These are phyloP conservation scores for Rhagonycha fulva DNA, from an alignment of 2,888 invertebrate species.

Conservation along the genomic window DNA sequence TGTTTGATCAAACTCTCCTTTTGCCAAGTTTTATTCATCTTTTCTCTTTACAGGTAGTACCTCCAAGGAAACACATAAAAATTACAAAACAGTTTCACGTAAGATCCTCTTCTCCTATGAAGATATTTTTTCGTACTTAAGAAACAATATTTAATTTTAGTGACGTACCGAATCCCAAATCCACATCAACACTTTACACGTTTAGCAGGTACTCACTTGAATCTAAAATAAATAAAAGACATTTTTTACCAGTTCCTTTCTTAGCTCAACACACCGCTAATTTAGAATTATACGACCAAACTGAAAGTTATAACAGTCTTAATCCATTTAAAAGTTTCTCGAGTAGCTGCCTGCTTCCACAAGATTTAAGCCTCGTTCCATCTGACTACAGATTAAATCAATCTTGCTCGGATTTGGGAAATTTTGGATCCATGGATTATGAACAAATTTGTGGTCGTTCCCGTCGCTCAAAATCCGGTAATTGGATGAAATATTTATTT, in stretches of 20 bases:
- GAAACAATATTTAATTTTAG: background rate
- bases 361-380: background rate
- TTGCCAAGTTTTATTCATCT: too few relatives aligned
- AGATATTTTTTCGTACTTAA: background rate
- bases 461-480: background rate
- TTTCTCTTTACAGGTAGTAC: background rate
- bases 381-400: background rate
- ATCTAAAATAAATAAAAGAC: background rate
- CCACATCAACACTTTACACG: background rate
- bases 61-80: background rate
- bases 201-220: background rate
- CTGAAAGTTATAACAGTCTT: background rate
- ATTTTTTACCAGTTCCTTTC: background rate
- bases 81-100: background rate
- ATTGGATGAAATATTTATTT: background rate
- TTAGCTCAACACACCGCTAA: background rate
- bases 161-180: background rate
- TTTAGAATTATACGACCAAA: background rate
- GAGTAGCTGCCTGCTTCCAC: background rate
- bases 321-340: background rate
- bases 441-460: background rate
- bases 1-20: background rate
- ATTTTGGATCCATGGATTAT: background rate
- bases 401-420: background rate
- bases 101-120: background rate